Percentiles rank a stretch among this genome's conserved stretches.
phyloP scores from a whole-genome alignment of 2,113 vertebrate species.

The Lichenostomus cassidix region DNA sequence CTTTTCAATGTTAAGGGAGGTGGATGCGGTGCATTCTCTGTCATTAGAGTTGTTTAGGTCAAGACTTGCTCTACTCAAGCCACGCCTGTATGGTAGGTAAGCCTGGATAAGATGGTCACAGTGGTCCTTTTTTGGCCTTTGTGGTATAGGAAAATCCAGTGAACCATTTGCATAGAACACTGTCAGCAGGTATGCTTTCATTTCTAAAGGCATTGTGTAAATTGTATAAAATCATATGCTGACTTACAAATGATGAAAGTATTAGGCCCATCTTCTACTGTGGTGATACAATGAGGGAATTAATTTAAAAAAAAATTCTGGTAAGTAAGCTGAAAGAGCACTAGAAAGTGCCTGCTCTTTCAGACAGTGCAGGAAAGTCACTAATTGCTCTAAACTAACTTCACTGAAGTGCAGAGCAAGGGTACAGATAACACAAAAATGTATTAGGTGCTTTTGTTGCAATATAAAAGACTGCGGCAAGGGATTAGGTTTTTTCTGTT shows the following conservation, averaged over 20 bases:
- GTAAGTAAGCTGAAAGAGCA: slow-evolving; percentile 31
- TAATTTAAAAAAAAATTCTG: slow-evolving; percentile 39
- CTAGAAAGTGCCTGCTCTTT: slow-evolving; percentile 6
- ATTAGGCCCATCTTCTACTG: not conserved
- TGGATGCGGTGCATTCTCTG: not conserved
- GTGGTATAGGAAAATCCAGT: not conserved
- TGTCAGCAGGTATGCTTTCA: not conserved
- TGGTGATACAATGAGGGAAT: slow-evolving; percentile 35
- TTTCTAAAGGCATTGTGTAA: not conserved
- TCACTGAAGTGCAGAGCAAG: slow-evolving; percentile 45
- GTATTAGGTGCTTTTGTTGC: slow-evolving; percentile 46
- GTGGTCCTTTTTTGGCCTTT: not conserved
- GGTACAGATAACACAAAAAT: slow-evolving; percentile 40
- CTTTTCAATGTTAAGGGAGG: not conserved
- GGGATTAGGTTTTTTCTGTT: slow-evolving; percentile 52
- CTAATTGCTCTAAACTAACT: slow-evolving; percentile 16
- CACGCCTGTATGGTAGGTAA: not conserved
- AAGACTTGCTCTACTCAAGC: not conserved
- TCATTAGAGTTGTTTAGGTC: not conserved
- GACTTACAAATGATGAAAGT: not conserved
- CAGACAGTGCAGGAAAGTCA: not conserved
- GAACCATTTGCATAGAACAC: not conserved
- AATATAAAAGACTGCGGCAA: slow-evolving; percentile 6
- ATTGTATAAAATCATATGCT: not conserved
- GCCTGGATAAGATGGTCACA: not conserved